Evolutionary conservation across 2,797 vertebrate genomes (phyloP).

Genomic region (Xenentodon cancila): DNA sequence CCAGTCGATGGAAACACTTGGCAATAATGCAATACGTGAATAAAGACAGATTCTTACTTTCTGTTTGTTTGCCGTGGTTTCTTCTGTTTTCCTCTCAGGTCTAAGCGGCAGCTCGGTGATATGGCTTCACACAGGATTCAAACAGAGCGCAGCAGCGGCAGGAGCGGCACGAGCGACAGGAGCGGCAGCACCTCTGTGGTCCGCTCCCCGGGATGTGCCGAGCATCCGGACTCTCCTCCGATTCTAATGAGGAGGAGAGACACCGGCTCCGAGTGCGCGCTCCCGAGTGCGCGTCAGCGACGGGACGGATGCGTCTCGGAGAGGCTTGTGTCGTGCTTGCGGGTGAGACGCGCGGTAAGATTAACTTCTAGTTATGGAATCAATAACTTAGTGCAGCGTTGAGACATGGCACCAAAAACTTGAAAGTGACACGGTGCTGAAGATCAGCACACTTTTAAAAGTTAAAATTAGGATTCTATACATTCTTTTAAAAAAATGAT

Average conservation of each 20-base stretch:
- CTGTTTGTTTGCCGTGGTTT: slow-evolving; percentile 27
- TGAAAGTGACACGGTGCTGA: no score
- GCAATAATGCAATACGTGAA: background rate
- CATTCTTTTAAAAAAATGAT: no score
- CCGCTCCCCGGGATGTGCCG: slow-evolving; percentile 56
- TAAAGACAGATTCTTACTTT: slow-evolving; percentile 48
- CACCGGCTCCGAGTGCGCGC: slow-evolving; percentile 60
- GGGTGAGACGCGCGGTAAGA: no score
- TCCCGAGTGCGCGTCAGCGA: slow-evolving; percentile 62
- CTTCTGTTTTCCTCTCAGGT: slow-evolving; percentile 28
- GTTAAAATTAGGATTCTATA: no score
- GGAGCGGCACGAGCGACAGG: slow-evolving; percentile 19
- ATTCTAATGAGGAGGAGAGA: slow-evolving; percentile 56
- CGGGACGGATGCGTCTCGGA: background rate
- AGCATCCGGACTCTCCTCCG: slow-evolving; percentile 52
- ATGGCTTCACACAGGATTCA: slow-evolving; percentile 34
- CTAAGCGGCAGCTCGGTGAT: slow-evolving; percentile 32
- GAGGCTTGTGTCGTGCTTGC: slow-evolving; percentile 25
- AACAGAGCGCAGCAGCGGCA: slow-evolving; percentile 14
- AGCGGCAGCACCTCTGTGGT: slow-evolving; percentile 35
- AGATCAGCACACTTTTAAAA: no score
- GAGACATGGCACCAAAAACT: no score
- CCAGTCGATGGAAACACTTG: no score
- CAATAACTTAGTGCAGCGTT: no score
- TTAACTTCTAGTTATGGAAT: no score